phyloP scores from a whole-genome alignment of 2,113 vertebrate genomes.

The Ochotona princeps region DNA sequence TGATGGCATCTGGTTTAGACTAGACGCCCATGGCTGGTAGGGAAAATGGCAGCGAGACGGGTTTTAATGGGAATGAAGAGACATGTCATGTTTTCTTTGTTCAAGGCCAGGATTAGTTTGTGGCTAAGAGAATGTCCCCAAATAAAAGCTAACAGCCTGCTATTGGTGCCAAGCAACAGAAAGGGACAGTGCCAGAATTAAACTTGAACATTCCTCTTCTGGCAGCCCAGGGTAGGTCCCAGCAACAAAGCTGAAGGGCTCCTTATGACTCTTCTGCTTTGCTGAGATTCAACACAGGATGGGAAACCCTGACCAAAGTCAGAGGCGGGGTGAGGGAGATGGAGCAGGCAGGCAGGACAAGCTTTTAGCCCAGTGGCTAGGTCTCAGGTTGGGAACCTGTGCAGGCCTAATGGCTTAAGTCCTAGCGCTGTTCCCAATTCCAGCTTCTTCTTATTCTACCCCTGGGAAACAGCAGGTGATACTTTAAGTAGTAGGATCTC shows the following conservation, averaged over 20 bases:
- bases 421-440: too few species aligned
- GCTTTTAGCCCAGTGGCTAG: too few species aligned
- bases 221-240: neutral
- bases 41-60: neutral
- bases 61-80: fast-evolving
- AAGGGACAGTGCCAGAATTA: neutral
- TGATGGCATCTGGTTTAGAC: neutral
- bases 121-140: neutral
- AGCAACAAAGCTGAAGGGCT: neutral
- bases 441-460: too few species aligned
- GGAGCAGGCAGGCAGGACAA: too few species aligned
- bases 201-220: neutral
- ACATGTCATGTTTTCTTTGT: neutral
- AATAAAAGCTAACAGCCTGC: neutral
- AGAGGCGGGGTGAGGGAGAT: neutral
- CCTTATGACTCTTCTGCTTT: neutral
- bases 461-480: too few species aligned
- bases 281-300: too few species aligned
- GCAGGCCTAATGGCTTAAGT: too few species aligned
- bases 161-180: neutral
- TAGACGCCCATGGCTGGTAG: neutral
- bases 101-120: neutral
- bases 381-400: too few species aligned
- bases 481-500: too few species aligned
- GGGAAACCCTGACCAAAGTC: neutral